phyloP scores from a whole-genome alignment of 53 echinoderm and acorn worm genomes.

The Antedon mediterranea region DNA sequence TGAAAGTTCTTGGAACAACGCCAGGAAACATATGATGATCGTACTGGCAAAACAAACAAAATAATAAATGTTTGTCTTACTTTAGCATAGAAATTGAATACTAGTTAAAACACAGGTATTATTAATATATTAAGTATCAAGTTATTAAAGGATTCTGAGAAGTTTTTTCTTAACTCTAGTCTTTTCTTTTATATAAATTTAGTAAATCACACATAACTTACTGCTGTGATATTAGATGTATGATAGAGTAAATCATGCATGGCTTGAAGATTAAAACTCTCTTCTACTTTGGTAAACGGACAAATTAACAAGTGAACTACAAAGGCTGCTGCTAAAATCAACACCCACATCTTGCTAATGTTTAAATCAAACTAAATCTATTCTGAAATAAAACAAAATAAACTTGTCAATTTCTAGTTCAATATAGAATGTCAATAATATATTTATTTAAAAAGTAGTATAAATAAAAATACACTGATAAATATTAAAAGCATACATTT shows the following conservation, averaged over 20 bases:
- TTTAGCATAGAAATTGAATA: background rate
- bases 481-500: too few relatives aligned
- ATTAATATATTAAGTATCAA: too few relatives aligned
- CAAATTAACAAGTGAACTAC: slow-evolving; percentile 56
- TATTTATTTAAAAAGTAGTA: too few relatives aligned
- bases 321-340: background rate
- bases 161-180: too few relatives aligned
- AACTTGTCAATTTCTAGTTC: too few relatives aligned
- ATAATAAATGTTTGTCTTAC: background rate
- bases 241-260: slow-evolving; percentile 86
- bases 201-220: too few relatives aligned
- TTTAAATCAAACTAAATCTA: background rate
- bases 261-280: slow-evolving; percentile 93
- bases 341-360: background rate
- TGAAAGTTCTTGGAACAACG: slow-evolving; percentile 84
- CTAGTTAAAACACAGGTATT: background rate
- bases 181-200: too few relatives aligned
- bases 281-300: slow-evolving; percentile 94
- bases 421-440: too few relatives aligned
- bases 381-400: background rate
- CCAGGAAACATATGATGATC: slow-evolving; percentile 85
- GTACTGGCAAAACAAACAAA: slow-evolving; percentile 40
- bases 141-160: too few relatives aligned
- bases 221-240: slow-evolving; percentile 59
- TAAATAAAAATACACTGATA: too few relatives aligned